These are phyloP conservation scores for Himalopsyche tibetana DNA, from an alignment of 2,888 invertebrate genomes.

Conservation along the genomic window DNA sequence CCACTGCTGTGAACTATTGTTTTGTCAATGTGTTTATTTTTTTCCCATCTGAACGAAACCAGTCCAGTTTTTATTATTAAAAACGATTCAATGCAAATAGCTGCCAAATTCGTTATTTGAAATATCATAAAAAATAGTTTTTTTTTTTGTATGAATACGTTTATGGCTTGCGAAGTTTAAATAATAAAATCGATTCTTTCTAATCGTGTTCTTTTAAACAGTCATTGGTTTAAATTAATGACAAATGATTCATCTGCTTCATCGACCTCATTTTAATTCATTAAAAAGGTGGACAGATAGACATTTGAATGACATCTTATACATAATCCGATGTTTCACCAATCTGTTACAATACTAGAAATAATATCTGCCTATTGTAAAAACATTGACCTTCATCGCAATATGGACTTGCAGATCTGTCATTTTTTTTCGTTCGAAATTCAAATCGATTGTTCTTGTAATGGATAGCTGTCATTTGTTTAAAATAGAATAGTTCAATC, in stretches of 20 bases:
- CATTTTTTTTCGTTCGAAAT: neutral
- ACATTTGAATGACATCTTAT: conserved; percentile 27
- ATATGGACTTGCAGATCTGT: conserved; percentile 14
- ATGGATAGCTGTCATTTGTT: conserved; percentile 32
- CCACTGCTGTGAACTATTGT: too few species aligned
- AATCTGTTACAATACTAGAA: neutral
- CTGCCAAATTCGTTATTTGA: too few species aligned
- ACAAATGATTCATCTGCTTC: neutral
- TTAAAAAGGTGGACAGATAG: conserved; percentile 24
- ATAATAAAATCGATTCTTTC: neutral
- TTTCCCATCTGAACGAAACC: too few species aligned
- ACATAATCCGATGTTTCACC: conserved; percentile 1
- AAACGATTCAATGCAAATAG: too few species aligned
- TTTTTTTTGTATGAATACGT: too few species aligned
- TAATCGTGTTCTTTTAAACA: neutral
- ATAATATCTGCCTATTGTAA: neutral
- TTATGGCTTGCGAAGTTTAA: too few species aligned
- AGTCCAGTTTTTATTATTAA: too few species aligned
- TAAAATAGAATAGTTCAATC: neutral
- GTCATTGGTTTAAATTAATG: conserved; percentile 6
- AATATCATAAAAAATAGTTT: too few species aligned
- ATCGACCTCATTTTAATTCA: neutral
- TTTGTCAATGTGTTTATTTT: too few species aligned
- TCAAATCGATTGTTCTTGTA: conserved; percentile 37
- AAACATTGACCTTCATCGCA: conserved; percentile 7